Conservation (phyloP, 2,888 invertebrate genomes). For the Ophioninae sp. region DNA sequence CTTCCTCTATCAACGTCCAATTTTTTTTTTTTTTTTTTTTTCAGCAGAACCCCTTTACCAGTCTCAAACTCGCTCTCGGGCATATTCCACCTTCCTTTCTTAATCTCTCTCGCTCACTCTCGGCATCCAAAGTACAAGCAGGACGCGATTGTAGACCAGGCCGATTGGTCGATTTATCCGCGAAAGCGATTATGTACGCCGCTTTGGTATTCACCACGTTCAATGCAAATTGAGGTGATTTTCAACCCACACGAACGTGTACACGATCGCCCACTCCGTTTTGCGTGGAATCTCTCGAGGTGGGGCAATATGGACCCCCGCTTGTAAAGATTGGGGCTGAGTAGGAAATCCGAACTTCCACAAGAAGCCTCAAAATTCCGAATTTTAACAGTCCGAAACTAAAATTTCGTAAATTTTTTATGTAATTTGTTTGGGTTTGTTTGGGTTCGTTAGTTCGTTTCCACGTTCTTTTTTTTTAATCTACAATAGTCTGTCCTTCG, state of each 20-base stretch:
- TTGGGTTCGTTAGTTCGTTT: too few species aligned
- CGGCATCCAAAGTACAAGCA: conserved; percentile 39
- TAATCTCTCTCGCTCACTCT: conserved; percentile 32
- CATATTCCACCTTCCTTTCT: conserved; percentile 17
- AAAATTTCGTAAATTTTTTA: too few species aligned
- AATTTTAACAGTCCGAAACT: too few species aligned
- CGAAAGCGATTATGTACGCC: conserved; percentile 69
- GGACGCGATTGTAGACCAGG: conserved; percentile 30
- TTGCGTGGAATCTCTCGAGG: not conserved
- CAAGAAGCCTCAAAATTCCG: too few species aligned
- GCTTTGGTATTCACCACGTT: conserved; percentile 69
- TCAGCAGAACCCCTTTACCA: not conserved
- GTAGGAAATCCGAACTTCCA: too few species aligned
- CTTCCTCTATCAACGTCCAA: conserved; percentile 50
- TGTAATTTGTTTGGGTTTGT: too few species aligned
- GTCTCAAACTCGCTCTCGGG: conserved; percentile 17
- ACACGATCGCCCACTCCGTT: not conserved
- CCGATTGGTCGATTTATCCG: conserved; percentile 64
- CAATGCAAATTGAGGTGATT: conserved; percentile 67
- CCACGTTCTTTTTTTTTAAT: too few species aligned
- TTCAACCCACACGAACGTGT: conserved; percentile 39
- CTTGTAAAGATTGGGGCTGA: too few species aligned
- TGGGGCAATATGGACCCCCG: conserved; percentile 28
- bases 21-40: conserved; percentile 20
- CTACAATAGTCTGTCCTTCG: too few species aligned